Evolutionary conservation across 2,888 invertebrate species (phyloP), one percentile per base, ranked within the genome.

Genomic region (Neria commutata): DNA sequence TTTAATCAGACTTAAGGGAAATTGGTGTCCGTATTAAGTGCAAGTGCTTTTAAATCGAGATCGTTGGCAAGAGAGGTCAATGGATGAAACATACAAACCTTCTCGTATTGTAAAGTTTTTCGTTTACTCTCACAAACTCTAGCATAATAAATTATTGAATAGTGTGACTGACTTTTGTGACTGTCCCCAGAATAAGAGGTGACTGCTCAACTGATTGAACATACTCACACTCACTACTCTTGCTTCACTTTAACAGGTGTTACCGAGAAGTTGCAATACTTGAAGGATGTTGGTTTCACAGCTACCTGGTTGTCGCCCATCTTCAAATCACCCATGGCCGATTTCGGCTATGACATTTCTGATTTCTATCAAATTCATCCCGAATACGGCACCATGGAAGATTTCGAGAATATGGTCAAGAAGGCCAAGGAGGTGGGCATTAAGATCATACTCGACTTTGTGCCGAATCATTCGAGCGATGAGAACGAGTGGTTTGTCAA

Each of bases 401-500:
- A 92, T 74, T 91, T 92, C 63, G 87, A 89, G 54, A 81, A 83
- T 5, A 81, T 90, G 62, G 77, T 89, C 1, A 82, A 78, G 55
- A 85, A 84, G 72, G 85, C 88, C n/a, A 83, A 84, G 40, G 83
- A 84, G 63, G 73, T 85, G 23, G 85, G 86, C 23, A 73, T 81
- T 1, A 75, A 75, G 53, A 77, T 82, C 2, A 76, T 85, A 5
- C 66, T 85, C 16, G 85, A 85, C 62, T 83, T 84, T 58, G 85
- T 85, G 1, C 81, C 81, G 16, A 87, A 87, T 68, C 87, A 87
- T 67, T 84, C 90, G 0, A 92, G 92, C 62, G 87, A 89, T 46
- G 81, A 90, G 66, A 91, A 92, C 54, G 85, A 87, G n/a, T 97
- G 96, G 91, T 97, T 97, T 79, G 75, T 79, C 25, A 84, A 87